Evolutionary conservation across 2,888 invertebrate species (phyloP).

Genomic region (Synanthedon formicaeformis): DNA sequence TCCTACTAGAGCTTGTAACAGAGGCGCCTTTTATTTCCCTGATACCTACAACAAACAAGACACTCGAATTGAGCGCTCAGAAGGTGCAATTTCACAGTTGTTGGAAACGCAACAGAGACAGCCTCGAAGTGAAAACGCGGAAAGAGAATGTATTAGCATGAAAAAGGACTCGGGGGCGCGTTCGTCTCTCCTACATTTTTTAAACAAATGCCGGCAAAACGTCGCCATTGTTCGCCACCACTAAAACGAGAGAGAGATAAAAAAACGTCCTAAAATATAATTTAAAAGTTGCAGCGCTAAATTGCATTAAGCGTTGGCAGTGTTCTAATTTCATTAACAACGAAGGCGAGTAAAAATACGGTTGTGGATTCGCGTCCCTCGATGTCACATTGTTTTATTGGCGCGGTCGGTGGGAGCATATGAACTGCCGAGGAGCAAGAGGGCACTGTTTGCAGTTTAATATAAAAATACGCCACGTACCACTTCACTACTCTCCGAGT

Average conservation of each 20-base stretch:
- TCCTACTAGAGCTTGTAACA: neutral
- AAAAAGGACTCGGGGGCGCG: slow-evolving; percentile 20
- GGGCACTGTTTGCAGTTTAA: slow-evolving; percentile 44
- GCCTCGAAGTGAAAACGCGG: slow-evolving; percentile 14
- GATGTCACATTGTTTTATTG: slow-evolving; percentile 29
- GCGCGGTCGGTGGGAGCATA: slow-evolving; percentile 20
- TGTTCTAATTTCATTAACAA: slow-evolving; percentile 41
- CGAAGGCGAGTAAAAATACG: slow-evolving; percentile 19
- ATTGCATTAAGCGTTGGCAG: slow-evolving; percentile 33
- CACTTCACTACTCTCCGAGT: slow-evolving; percentile 17
- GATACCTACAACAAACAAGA: slow-evolving; percentile 14
- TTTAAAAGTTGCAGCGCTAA: slow-evolving; percentile 27
- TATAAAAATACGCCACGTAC: slow-evolving; percentile 27
- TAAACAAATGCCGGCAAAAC: too few relatives aligned
- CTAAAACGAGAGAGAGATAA: slow-evolving; percentile 14
- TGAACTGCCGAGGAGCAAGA: slow-evolving; percentile 25
- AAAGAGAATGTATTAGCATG: slow-evolving; percentile 30
- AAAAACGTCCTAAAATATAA: slow-evolving; percentile 16
- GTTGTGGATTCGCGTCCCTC: neutral
- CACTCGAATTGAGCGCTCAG: slow-evolving; percentile 26
- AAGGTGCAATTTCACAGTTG: slow-evolving; percentile 54
- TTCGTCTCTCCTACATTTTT: slow-evolving; percentile 1
- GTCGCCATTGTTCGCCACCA: slow-evolving; percentile 1
- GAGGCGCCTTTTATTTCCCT: neutral
- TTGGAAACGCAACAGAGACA: slow-evolving; percentile 36